Conservation (phyloP, 2,888 invertebrate species). For the Eugnorisma glareosa region DNA sequence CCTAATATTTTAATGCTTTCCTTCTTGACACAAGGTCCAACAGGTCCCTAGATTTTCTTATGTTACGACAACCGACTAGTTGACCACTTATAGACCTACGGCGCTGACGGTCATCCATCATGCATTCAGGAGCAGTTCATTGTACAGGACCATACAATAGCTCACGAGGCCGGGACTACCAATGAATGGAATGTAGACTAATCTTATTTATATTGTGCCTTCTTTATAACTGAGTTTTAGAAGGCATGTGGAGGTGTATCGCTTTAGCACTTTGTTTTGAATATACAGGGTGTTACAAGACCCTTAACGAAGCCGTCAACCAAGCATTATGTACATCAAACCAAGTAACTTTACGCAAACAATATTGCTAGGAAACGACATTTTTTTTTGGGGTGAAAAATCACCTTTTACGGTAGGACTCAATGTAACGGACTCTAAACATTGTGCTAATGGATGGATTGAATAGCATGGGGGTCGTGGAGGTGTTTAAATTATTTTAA, state of each 20-base stretch:
- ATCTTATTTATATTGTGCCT: conserved; percentile 17
- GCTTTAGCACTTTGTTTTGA: neutral
- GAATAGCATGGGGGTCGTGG: no score
- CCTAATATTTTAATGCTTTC: neutral
- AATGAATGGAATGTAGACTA: conserved; percentile 44
- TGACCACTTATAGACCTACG: conserved; percentile 27
- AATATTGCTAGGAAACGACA: no score
- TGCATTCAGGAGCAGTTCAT: conserved; percentile 37
- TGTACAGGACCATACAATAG: conserved; percentile 43
- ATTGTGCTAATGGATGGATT: no score
- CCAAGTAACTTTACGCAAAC: no score
- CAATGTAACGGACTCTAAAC: no score
- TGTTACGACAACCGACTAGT: conserved; percentile 1
- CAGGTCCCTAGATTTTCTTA: neutral
- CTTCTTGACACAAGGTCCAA: neutral
- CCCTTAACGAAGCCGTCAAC: no score
- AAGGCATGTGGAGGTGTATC: neutral
- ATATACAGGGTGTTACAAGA: no score
- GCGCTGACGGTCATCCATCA: conserved; percentile 26
- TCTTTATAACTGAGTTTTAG: no score
- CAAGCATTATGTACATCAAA: no score
- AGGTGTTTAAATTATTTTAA: no score
- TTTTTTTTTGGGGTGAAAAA: no score
- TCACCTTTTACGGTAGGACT: no score
- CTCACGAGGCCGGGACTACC: conserved; percentile 19